Evolutionary conservation across 2,797 vertebrate species (phyloP).

Genomic region (Lagocephalus sceleratus): DNA sequence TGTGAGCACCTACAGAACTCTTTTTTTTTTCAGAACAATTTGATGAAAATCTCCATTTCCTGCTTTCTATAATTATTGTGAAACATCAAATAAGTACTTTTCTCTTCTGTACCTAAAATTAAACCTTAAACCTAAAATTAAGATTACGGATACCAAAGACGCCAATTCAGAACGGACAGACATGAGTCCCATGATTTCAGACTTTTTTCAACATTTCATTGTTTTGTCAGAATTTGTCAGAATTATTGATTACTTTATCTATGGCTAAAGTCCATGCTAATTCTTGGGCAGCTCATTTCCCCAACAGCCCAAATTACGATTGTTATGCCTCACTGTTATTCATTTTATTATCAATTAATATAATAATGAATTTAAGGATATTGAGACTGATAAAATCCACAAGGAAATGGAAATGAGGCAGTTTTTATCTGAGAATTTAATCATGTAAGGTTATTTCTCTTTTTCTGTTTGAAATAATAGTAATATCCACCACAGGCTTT

Average conservation of each 20-base stretch:
- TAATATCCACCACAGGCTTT: background rate
- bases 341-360: background rate
- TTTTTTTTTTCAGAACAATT: slow-evolving; percentile 20
- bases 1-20: too few species aligned
- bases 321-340: background rate
- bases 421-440: background rate
- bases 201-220: too few species aligned
- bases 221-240: too few species aligned
- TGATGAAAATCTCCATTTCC: slow-evolving; percentile 40
- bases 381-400: background rate
- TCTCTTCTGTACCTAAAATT: slow-evolving; percentile 6
- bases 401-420: background rate
- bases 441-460: background rate
- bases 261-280: too few species aligned
- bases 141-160: too few species aligned
- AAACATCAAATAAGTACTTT: slow-evolving; percentile 47
- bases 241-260: too few species aligned
- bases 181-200: too few species aligned
- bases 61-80: slow-evolving; percentile 35
- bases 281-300: background rate
- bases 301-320: background rate
- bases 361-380: background rate
- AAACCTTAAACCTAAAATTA: too few species aligned
- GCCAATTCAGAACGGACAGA: too few species aligned
- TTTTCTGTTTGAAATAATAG: background rate